These are phyloP conservation scores for Brachyhypopomus gauderio DNA, from an alignment of 2,113 vertebrate genomes.

Conservation along the genomic window DNA sequence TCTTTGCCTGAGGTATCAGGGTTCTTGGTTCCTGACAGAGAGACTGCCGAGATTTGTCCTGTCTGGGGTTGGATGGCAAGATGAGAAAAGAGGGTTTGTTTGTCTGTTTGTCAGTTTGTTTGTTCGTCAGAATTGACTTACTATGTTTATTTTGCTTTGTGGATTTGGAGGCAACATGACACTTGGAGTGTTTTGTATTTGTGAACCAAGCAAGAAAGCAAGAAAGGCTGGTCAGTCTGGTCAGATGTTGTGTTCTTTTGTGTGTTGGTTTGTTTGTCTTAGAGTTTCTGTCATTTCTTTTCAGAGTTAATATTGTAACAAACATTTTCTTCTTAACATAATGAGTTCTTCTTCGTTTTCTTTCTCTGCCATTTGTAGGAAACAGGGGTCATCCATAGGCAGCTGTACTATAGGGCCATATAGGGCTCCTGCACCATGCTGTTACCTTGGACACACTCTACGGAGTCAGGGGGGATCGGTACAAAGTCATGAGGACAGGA, in stretches of 20 bases:
- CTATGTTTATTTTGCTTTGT: neutral
- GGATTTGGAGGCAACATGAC: neutral
- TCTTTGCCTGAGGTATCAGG: neutral
- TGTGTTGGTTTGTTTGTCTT: too few species aligned
- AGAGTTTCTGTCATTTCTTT: too few species aligned
- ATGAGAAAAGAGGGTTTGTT: slow-evolving; percentile 15
- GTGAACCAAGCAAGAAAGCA: too few species aligned
- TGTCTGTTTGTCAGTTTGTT: neutral
- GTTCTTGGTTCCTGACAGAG: slow-evolving; percentile 1
- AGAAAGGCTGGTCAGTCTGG: too few species aligned
- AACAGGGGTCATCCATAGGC: neutral
- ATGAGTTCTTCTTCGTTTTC: neutral
- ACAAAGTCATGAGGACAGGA: neutral
- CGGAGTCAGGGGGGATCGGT: neutral
- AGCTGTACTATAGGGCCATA: neutral
- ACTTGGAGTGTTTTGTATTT: neutral
- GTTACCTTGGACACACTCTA: neutral
- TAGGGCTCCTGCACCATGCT: slow-evolving; percentile 10
- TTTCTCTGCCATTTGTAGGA: neutral
- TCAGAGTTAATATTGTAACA: too few species aligned
- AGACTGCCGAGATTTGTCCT: slow-evolving; percentile 15
- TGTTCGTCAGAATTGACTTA: neutral
- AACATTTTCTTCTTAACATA: too few species aligned
- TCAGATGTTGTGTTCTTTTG: too few species aligned
- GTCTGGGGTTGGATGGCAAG: slow-evolving; percentile 6